phyloP scores from a whole-genome alignment of 2,888 invertebrate species.

The Nebria brevicollis region DNA sequence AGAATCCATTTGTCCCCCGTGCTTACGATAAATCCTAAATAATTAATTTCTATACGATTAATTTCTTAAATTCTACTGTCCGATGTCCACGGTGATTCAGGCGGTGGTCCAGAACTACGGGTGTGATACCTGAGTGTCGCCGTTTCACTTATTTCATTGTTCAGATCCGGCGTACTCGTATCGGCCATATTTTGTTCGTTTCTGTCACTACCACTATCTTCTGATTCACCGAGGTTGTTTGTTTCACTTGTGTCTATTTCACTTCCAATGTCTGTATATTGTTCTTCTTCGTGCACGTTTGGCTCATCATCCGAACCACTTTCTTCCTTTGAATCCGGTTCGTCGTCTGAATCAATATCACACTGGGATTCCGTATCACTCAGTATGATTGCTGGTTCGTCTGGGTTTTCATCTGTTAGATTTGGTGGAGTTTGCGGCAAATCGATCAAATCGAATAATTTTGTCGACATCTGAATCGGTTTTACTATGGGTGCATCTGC shows the following conservation, averaged over 20 bases:
- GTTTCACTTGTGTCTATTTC: not conserved
- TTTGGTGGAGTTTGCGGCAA: not conserved
- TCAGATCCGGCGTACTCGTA: not conserved
- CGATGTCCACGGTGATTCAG: conserved; percentile 23
- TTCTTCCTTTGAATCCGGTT: too few relatives aligned
- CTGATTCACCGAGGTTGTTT: not conserved
- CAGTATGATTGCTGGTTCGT: not conserved
- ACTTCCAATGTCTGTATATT: not conserved
- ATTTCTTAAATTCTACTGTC: conserved; percentile 20
- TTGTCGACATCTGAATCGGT: not conserved
- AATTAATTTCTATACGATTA: not conserved
- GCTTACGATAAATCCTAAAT: not conserved
- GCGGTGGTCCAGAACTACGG: conserved; percentile 21
- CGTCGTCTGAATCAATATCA: too few relatives aligned
- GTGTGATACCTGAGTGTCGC: conserved; percentile 1
- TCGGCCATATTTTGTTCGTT: not conserved
- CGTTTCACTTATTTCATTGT: not conserved
- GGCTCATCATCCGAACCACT: too few relatives aligned
- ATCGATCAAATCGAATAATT: not conserved
- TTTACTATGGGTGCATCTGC: not conserved
- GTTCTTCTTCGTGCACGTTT: not conserved
- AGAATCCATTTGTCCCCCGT: conserved; percentile 28
- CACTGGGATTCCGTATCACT: too few relatives aligned
- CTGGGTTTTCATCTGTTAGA: not conserved
- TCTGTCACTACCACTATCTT: not conserved